Base-by-base conservation (phyloP, 2,797 vertebrate species). In the Chelon labrosus region DNA sequence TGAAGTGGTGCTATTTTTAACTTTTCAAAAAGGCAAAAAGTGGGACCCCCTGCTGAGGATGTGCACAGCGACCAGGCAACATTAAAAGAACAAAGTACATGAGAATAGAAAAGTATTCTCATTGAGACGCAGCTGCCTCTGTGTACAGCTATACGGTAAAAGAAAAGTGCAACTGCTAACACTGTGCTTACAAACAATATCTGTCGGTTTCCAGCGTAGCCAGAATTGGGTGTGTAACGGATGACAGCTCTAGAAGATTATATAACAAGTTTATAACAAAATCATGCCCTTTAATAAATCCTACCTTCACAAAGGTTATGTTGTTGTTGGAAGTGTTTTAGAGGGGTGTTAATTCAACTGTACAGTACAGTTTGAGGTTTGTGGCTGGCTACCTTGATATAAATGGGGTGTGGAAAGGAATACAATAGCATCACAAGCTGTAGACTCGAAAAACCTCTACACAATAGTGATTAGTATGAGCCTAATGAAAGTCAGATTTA, bases 1-100 rank as follows among this genome's bases (percentile, higher is more conserved):
- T 88, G 89, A 93, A 95, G 93, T 92, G 91, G 70, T 93, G 91
- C 93, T 94, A 95, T 94, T 95, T 94, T 94, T 93, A 93, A 91
- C 88, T 88, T 91, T 88, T 90, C 85, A 89, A 70, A 82, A 80
- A 88, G 85, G 80, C 84, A 83, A 89, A 90, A 90, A 90, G 75
- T 83, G 82, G 81, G 77, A 88, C 73, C 86, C 87, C 92, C 86
- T 90, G 81, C 89, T 85, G 86, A 64, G 84, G 65, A 75, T 68
- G 77, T 77, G 74, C 78, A 82, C 83, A 85, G 69, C 73, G 80
- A 83, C 86, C 31, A 54, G 81, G 88, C 60, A 53, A 93, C 91
- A 89, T 92, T 90, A 91, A 66, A 81, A 80, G 85, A 89, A 88
- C 84, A 91, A 91, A 88, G 82, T 81, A 84, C 67, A 73, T 75